phyloP scores from a whole-genome alignment of 23 tunicate genomes.

The Corella eumyota region DNA sequence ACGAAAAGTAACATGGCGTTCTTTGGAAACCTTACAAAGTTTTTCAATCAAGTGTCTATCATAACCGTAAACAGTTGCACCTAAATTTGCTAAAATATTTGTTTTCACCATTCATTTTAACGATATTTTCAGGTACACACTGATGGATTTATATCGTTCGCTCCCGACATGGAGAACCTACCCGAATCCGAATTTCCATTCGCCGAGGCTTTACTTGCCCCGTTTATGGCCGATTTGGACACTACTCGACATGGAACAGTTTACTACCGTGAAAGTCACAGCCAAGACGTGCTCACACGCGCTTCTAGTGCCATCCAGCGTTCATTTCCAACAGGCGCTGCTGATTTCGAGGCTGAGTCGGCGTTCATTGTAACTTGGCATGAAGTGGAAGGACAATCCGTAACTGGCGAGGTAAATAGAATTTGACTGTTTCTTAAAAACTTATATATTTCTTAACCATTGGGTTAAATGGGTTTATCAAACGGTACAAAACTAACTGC shows the following conservation, averaged over 20 bases:
- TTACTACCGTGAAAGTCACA: slow-evolving; percentile 44
- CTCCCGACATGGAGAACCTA: slow-evolving; percentile 11
- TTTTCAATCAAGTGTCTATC: no score
- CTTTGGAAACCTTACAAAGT: no score
- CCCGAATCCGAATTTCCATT: slow-evolving; percentile 39
- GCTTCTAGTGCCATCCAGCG: slow-evolving; percentile 55
- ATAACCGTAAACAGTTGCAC: no score
- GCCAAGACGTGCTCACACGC: slow-evolving; percentile 15
- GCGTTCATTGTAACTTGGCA: slow-evolving; percentile 87
- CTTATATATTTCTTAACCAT: no score
- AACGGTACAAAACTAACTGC: no score
- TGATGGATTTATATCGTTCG: slow-evolving; percentile 74
- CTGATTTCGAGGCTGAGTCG: slow-evolving; percentile 54
- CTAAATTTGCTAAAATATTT: no score
- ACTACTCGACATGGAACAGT: slow-evolving; percentile 38
- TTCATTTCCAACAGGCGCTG: slow-evolving; percentile 38
- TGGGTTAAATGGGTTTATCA: no score
- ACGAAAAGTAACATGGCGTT: no score
- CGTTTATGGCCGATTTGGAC: slow-evolving; percentile 68
- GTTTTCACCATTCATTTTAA: no score
- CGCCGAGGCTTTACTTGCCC: slow-evolving; percentile 54
- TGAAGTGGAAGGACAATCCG: slow-evolving; percentile 35
- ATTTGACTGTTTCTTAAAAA: no score
- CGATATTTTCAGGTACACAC: slow-evolving; percentile 82
- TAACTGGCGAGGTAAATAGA: slow-evolving; percentile 33